A percentile compares a stretch with the other conserved stretches of the same genome.
Evolutionary conservation across 2,113 vertebrate species (phyloP).

Genomic region (Haliaeetus leucogaster): DNA sequence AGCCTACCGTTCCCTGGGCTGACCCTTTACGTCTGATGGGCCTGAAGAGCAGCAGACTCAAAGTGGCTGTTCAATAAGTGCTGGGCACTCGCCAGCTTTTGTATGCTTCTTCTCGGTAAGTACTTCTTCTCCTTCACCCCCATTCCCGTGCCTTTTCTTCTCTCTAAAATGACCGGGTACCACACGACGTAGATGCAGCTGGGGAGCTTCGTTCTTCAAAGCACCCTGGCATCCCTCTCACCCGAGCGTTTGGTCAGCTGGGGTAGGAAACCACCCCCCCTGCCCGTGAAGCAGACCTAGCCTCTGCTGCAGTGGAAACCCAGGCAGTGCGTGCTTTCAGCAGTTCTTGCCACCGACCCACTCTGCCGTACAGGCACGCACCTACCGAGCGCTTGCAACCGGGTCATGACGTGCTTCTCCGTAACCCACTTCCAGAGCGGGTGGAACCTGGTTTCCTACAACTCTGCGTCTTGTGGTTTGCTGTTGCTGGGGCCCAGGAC

Average conservation of each 20-base stretch:
- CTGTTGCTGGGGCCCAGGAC: neutral
- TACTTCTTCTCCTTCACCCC: neutral
- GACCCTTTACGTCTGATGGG: neutral
- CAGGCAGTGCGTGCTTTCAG: neutral
- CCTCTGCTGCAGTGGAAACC: neutral
- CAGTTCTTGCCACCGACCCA: rapidly evolving
- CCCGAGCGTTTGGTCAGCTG: neutral
- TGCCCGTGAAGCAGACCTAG: neutral
- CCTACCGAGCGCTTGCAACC: rapidly evolving
- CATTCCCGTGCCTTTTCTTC: neutral
- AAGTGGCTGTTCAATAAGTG: neutral
- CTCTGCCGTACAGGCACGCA: rapidly evolving
- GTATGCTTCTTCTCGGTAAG: neutral
- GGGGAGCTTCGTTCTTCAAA: neutral
- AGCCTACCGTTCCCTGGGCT: neutral
- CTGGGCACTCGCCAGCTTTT: neutral
- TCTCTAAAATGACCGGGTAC: rapidly evolving
- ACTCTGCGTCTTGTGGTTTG: neutral
- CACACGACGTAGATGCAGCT: rapidly evolving
- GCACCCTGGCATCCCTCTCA: neutral
- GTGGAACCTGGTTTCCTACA: neutral
- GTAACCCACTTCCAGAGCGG: neutral
- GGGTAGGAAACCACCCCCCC: neutral
- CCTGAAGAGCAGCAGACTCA: neutral
- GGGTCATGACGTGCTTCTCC: rapidly evolving